A percentile compares a stretch with the other conserved stretches of the same genome.
Conservation (phyloP, 1,140 invertebrate species). For the Dendroctonus valens region DNA sequence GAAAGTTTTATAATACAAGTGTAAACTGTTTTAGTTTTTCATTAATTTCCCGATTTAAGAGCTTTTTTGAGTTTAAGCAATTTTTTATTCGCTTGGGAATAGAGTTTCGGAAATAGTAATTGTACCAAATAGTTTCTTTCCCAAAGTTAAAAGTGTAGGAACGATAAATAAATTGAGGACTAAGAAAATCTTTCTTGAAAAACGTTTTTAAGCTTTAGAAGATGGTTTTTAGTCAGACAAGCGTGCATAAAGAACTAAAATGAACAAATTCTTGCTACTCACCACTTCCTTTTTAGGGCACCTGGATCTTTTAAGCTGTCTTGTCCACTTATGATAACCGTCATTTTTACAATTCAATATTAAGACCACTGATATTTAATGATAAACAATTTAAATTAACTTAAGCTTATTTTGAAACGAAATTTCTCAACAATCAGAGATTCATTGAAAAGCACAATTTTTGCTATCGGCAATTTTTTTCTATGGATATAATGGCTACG, state of each 20-base stretch:
- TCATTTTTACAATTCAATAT: slow-evolving; percentile 11
- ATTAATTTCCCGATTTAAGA: too few species aligned
- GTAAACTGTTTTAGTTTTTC: too few species aligned
- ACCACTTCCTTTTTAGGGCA: slow-evolving; percentile 22
- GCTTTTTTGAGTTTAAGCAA: too few species aligned
- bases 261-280: not conserved
- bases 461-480: not conserved
- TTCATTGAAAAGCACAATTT: not conserved
- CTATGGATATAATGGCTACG: not conserved
- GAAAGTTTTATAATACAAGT: too few species aligned
- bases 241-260: not conserved
- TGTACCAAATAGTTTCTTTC: too few species aligned
- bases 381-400: not conserved
- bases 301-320: slow-evolving; percentile 23
- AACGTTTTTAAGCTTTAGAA: too few species aligned
- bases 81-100: too few species aligned
- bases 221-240: not conserved
- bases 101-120: not conserved
- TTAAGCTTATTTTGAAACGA: not conserved
- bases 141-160: too few species aligned
- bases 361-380: not conserved
- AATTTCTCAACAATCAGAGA: not conserved
- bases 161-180: not conserved
- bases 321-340: slow-evolving; percentile 19
- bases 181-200: not conserved